phyloP scores from a whole-genome alignment of 2,797 vertebrate genomes.

The Spinus pinus region DNA sequence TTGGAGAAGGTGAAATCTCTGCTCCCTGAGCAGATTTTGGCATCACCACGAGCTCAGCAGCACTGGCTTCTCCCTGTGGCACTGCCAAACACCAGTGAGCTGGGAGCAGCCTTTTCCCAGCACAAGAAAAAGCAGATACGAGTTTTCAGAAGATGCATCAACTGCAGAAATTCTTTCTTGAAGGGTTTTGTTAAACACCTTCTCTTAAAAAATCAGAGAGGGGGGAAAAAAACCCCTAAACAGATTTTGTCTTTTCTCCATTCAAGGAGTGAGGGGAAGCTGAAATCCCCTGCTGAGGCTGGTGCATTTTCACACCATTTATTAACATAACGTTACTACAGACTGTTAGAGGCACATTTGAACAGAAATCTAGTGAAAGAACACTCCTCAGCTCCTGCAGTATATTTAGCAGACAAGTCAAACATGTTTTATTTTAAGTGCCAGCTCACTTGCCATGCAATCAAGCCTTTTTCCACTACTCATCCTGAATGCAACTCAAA shows the following conservation, averaged over 20 bases:
- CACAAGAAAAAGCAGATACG: neutral
- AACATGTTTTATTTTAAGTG: slow-evolving; percentile 39
- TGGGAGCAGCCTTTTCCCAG: neutral
- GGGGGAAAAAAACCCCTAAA: fast-evolving
- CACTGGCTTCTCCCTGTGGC: neutral
- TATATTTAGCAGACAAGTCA: slow-evolving; percentile 49
- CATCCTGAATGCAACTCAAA: slow-evolving; percentile 11
- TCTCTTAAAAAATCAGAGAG: neutral
- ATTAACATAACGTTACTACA: neutral
- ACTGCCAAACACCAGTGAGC: neutral
- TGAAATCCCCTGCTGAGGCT: neutral
- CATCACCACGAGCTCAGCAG: neutral
- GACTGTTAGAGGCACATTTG: neutral
- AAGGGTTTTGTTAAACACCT: neutral
- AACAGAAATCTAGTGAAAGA: neutral
- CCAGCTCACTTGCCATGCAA: slow-evolving; percentile 29
- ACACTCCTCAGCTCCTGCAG: neutral
- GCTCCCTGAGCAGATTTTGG: neutral
- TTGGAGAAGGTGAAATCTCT: neutral
- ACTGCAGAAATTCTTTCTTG: neutral
- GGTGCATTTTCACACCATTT: slow-evolving; percentile 3
- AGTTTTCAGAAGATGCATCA: neutral
- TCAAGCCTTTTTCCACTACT: slow-evolving; percentile 44
- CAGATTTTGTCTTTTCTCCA: neutral
- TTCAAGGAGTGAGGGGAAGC: neutral